Evolutionary conservation across 2,797 vertebrate species (phyloP).

Genomic region (Sebastolobus altivelis): DNA sequence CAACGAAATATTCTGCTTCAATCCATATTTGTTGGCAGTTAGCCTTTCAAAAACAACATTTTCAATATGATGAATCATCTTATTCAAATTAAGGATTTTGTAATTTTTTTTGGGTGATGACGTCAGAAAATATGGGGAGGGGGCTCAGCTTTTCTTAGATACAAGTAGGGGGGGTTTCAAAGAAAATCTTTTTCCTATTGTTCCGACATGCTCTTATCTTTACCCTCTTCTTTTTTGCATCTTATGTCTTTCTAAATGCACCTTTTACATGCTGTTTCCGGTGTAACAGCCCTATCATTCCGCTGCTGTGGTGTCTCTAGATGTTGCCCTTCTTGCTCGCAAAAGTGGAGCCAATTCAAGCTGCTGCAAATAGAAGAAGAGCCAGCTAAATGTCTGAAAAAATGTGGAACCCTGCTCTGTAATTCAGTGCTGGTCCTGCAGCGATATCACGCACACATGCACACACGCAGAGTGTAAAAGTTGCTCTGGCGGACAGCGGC

Average conservation of each 20-base stretch:
- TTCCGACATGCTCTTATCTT: background rate
- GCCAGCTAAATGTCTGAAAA: constrained; percentile 27
- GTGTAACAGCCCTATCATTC: constrained; percentile 35
- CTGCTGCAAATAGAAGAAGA: background rate
- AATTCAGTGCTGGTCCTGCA: constrained; percentile 42
- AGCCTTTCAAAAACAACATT: too few species aligned
- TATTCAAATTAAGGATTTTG: too few species aligned
- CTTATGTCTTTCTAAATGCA: constrained; percentile 16
- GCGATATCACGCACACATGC: constrained; percentile 15
- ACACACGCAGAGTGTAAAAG: constrained; percentile 47
- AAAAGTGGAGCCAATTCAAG: constrained; percentile 14
- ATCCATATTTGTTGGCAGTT: too few species aligned
- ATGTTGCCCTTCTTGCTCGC: constrained; percentile 7
- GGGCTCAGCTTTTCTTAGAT: too few species aligned
- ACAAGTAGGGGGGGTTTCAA: too few species aligned
- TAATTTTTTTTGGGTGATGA: too few species aligned
- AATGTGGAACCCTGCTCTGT: constrained; percentile 11
- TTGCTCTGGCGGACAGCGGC: constrained; percentile 41
- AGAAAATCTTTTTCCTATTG: background rate
- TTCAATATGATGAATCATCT: too few species aligned
- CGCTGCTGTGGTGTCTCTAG: background rate
- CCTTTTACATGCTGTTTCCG: constrained; percentile 18
- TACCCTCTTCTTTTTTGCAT: background rate
- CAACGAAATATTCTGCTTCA: too few species aligned
- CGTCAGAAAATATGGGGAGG: too few species aligned